Evolutionary conservation across 2,113 vertebrate species (phyloP).

Genomic region (Gracilinanus agilis): DNA sequence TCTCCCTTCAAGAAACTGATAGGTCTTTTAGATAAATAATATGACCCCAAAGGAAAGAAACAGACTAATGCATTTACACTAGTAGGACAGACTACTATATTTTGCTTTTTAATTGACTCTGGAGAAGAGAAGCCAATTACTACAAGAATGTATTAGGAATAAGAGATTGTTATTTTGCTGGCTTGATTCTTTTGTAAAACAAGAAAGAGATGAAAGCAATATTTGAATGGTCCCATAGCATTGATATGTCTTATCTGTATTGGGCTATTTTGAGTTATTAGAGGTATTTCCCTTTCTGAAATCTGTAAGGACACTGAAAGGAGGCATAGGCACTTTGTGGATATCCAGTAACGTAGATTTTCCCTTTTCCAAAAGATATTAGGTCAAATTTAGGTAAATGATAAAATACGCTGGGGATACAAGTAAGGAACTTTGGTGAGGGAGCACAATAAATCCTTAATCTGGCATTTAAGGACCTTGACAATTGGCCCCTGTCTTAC

Average conservation of each 20-base stretch:
- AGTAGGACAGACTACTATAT: slow-evolving; percentile 39
- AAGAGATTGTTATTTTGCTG: slow-evolving; percentile 56
- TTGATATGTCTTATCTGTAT: slow-evolving; percentile 15
- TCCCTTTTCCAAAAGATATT: not conserved
- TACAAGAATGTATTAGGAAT: slow-evolving; percentile 49
- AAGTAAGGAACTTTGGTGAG: not conserved
- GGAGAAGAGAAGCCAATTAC: slow-evolving; percentile 65
- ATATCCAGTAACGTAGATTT: not conserved
- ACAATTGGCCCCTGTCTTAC: not conserved
- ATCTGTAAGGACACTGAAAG: slow-evolving; percentile 43
- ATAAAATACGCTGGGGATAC: not conserved
- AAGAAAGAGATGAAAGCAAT: slow-evolving; percentile 53
- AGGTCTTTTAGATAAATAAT: slow-evolving; percentile 6
- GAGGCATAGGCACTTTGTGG: not conserved
- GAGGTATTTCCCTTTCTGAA: slow-evolving; percentile 24
- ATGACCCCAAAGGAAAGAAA: slow-evolving; percentile 50
- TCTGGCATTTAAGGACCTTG: not conserved
- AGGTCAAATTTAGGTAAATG: not conserved
- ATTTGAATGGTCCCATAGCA: slow-evolving; percentile 48
- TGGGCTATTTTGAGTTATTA: slow-evolving; percentile 8
- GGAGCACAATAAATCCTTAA: not conserved
- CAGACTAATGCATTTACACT: slow-evolving; percentile 38
- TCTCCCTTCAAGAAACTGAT: not conserved
- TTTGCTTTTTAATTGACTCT: slow-evolving; percentile 62
- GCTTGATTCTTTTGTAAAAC: slow-evolving; percentile 66